These are phyloP conservation scores for Mustela nigripes DNA, from an alignment of 2,113 vertebrate genomes.

Conservation along the genomic window DNA sequence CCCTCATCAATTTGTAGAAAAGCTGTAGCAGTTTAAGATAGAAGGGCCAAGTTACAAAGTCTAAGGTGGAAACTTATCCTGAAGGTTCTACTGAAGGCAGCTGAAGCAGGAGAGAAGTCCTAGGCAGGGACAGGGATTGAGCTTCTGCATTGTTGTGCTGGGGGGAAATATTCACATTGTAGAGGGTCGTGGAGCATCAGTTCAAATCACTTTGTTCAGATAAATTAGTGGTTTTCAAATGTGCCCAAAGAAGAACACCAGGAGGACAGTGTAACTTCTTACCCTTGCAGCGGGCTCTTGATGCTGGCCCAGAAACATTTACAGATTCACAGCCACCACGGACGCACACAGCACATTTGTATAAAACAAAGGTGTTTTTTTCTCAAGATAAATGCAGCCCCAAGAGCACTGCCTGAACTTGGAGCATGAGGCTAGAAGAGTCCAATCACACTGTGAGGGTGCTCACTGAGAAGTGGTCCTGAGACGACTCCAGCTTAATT, in stretches of 20 bases:
- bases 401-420: neutral
- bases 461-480: neutral
- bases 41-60: neutral
- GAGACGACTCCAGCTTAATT: neutral
- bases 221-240: neutral
- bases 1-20: neutral
- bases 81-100: neutral
- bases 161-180: neutral
- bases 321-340: neutral
- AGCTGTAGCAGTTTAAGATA: neutral
- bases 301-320: neutral
- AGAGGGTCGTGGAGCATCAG: neutral
- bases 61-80: neutral
- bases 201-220: neutral
- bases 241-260: neutral
- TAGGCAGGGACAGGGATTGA: fast-evolving
- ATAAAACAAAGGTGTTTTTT: neutral
- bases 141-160: neutral
- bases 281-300: neutral
- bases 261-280: neutral
- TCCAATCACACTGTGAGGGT: neutral
- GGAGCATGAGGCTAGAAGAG: neutral
- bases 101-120: neutral
- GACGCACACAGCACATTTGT: neutral
- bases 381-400: neutral